Evolutionary conservation across 30 jellyfish, hydroid and myxozoan species (phyloP).

Genomic region (Chrysaora quinquecirrha): DNA sequence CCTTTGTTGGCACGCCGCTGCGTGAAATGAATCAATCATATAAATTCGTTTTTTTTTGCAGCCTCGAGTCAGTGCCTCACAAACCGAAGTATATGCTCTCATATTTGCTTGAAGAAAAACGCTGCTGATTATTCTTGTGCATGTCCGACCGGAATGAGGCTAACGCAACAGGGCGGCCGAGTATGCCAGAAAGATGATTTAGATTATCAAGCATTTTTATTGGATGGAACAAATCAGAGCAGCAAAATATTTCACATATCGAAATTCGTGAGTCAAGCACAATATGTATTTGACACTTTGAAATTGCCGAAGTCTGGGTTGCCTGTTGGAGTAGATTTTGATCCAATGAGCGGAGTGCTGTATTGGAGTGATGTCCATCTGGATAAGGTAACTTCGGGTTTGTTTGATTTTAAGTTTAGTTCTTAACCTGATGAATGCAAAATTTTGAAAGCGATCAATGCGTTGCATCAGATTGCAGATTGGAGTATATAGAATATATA

Average conservation of each 20-base stretch:
- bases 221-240: slow-evolving; percentile 33
- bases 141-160: slow-evolving; percentile 76
- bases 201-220: slow-evolving; percentile 51
- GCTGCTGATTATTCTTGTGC: slow-evolving; percentile 62
- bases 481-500: too few relatives aligned
- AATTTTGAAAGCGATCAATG: too few relatives aligned
- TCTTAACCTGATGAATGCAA: too few relatives aligned
- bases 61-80: slow-evolving; percentile 67
- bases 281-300: slow-evolving; percentile 27
- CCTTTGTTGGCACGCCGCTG: too few relatives aligned
- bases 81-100: slow-evolving; percentile 75
- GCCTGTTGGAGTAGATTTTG: slow-evolving; percentile 70
- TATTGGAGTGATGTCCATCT: slow-evolving; percentile 64
- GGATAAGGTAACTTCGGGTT: slow-evolving; percentile 32
- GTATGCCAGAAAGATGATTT: slow-evolving; percentile 39
- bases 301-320: slow-evolving; percentile 1
- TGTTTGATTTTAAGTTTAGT: too few relatives aligned
- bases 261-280: slow-evolving; percentile 52
- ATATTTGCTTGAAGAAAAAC: slow-evolving; percentile 59
- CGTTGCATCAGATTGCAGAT: too few relatives aligned
- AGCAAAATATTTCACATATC: slow-evolving; percentile 53
- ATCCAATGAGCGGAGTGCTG: slow-evolving; percentile 3
- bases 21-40: too few relatives aligned
- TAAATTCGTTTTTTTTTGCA: slow-evolving; percentile 25
- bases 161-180: not conserved